Percentiles rank a stretch among this genome's conserved stretches.
Evolutionary conservation across 1,140 invertebrate species (phyloP).

Genomic region (Cydia amplana): DNA sequence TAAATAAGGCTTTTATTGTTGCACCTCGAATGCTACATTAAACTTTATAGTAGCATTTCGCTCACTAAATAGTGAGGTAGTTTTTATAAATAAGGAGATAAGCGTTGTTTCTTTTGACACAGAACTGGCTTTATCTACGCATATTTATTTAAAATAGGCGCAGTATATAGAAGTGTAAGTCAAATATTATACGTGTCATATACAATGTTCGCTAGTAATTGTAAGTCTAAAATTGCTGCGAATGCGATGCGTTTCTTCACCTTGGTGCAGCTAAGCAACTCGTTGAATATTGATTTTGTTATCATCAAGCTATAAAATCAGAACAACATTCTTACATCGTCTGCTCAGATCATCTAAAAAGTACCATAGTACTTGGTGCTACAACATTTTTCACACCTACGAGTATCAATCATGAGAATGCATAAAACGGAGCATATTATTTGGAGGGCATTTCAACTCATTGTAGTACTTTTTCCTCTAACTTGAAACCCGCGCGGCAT

Average conservation of each 20-base stretch:
- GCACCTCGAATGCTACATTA: not conserved
- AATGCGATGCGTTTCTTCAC: not conserved
- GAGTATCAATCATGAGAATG: slow-evolving; percentile 41
- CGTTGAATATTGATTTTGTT: slow-evolving; percentile 24
- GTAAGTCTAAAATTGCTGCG: not conserved
- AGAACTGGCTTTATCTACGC: not conserved
- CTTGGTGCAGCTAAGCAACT: not conserved
- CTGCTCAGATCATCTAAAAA: not conserved
- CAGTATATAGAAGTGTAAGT: not conserved
- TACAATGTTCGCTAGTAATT: too few relatives aligned
- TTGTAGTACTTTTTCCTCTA: slow-evolving; percentile 66
- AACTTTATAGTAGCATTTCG: slow-evolving; percentile 12
- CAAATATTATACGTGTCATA: too few relatives aligned
- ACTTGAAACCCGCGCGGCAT: slow-evolving; percentile 47
- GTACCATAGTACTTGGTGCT: slow-evolving; percentile 32
- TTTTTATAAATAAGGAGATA: slow-evolving; percentile 8
- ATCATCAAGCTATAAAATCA: slow-evolving; percentile 7
- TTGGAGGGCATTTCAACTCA: slow-evolving; percentile 47
- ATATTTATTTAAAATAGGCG: not conserved
- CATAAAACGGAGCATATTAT: slow-evolving; percentile 44
- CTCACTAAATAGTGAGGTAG: not conserved
- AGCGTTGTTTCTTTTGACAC: not conserved
- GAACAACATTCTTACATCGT: slow-evolving; percentile 8
- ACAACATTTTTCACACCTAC: slow-evolving; percentile 62
- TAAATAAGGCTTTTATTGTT: slow-evolving; percentile 8